These are phyloP conservation scores for Chromobotia macracanthus DNA, from an alignment of 2,797 vertebrate species.

Conservation along the genomic window DNA sequence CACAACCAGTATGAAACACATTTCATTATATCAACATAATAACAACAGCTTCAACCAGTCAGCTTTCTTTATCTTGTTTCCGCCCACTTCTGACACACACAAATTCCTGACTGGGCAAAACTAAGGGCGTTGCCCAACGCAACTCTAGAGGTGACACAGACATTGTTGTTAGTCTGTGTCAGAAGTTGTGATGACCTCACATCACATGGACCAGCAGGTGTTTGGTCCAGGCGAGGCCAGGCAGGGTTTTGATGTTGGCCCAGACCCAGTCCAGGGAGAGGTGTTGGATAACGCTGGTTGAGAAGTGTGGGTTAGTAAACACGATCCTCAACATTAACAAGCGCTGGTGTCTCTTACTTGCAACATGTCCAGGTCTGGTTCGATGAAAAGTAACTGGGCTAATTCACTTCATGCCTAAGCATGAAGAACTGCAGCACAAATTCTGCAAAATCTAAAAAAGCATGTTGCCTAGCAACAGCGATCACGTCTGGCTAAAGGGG, in stretches of 20 bases:
- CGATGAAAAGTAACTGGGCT: background rate
- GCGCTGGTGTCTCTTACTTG: background rate
- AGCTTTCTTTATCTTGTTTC: background rate
- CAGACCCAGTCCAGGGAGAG: conserved; percentile 9
- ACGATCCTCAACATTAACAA: background rate
- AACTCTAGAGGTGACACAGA: background rate
- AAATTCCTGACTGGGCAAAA: background rate
- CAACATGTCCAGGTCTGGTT: background rate
- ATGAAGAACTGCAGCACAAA: background rate
- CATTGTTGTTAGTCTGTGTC: background rate
- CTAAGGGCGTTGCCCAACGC: conserved; percentile 1
- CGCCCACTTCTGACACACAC: background rate
- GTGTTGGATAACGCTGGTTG: conserved; percentile 42
- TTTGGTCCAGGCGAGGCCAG: conserved; percentile 8
- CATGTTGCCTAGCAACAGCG: conserved; percentile 2
- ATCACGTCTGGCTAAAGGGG: background rate
- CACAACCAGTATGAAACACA: background rate
- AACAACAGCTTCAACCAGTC: background rate
- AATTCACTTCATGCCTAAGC: background rate
- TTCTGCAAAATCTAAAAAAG: background rate
- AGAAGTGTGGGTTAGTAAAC: background rate
- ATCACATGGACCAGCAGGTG: conserved; percentile 43
- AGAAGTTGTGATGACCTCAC: background rate
- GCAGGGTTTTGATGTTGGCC: conserved; percentile 43
- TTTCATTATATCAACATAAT: background rate